A percentile compares a stretch with the other conserved stretches of the same genome.
phyloP scores from a whole-genome alignment of 2,888 invertebrate species.

The Cephus sareptanus region DNA sequence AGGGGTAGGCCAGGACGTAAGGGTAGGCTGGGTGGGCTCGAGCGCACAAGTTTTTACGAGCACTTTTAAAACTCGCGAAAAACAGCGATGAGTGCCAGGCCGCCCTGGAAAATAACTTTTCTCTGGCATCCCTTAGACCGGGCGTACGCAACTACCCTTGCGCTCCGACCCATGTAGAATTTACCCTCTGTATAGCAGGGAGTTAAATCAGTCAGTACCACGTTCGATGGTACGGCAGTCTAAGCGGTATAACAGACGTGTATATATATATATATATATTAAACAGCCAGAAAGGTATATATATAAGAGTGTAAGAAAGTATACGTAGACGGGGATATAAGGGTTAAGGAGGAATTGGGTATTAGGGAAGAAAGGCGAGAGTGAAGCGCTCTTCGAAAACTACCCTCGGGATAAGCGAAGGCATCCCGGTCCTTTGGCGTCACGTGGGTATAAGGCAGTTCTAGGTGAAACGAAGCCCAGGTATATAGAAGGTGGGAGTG shows the following conservation, averaged over 20 bases:
- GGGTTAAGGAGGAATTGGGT: background rate
- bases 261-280: too few species aligned
- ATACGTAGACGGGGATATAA: background rate
- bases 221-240: background rate
- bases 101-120: constrained; percentile 28
- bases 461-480: background rate
- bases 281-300: too few species aligned
- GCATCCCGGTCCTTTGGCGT: background rate
- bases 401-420: background rate
- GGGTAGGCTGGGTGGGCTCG: background rate
- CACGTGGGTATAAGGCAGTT: background rate
- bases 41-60: constrained; percentile 31
- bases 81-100: constrained; percentile 6
- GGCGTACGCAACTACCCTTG: background rate
- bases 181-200: constrained; percentile 15
- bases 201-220: background rate
- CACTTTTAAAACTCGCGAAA: constrained; percentile 21
- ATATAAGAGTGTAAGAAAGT: background rate
- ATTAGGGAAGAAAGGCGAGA: background rate
- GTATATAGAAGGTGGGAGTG: constrained; percentile 9
- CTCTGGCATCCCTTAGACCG: background rate
- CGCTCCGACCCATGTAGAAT: constrained; percentile 5
- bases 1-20: background rate
- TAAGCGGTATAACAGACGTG: background rate
- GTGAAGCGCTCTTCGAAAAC: background rate